These are phyloP conservation scores for Pseudomugil gertrudae DNA, from an alignment of 2,797 vertebrate species.

Conservation along the genomic window DNA sequence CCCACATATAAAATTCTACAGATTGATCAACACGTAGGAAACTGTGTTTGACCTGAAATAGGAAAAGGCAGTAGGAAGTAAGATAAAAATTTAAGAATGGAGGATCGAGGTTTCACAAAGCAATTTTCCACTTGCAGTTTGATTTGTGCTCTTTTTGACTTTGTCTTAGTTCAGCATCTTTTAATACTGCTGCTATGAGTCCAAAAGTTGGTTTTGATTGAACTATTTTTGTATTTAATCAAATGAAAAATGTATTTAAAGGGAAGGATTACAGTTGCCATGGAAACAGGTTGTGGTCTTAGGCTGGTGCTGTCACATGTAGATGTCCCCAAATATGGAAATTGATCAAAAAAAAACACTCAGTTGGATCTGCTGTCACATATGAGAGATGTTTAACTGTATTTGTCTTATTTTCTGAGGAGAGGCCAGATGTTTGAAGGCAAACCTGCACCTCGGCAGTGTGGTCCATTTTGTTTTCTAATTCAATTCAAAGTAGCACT, in stretches of 20 bases:
- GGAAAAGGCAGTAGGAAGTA: conserved; percentile 77
- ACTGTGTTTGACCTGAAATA: conserved; percentile 60
- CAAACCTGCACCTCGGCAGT: conserved; percentile 22
- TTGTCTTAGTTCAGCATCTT: conserved; percentile 11
- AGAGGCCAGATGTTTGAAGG: conserved; percentile 36
- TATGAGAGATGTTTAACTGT: conserved; percentile 68
- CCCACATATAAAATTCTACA: conserved; percentile 35
- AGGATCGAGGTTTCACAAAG: conserved; percentile 54
- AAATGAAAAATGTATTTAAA: conserved; percentile 58
- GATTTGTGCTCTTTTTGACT: conserved; percentile 48
- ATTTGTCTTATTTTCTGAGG: conserved; percentile 48
- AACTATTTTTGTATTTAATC: conserved; percentile 5
- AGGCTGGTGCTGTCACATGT: conserved; percentile 64
- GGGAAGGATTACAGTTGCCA: conserved; percentile 72
- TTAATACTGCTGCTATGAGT: conserved; percentile 7
- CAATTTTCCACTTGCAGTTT: conserved; percentile 51
- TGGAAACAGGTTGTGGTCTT: conserved; percentile 76
- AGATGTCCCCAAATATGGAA: conserved; percentile 77
- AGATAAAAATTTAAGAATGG: conserved; percentile 72
- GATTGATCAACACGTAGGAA: conserved; percentile 64
- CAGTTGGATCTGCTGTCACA: conserved; percentile 78
- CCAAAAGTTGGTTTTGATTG: conserved; percentile 40
- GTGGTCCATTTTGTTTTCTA: conserved; percentile 21
- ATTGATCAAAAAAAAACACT: conserved; percentile 75
- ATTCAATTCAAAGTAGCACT: conserved; percentile 18